A percentile compares a stretch with the other conserved stretches of the same genome.
Evolutionary conservation across 2,888 invertebrate species (phyloP).

Genomic region (Drosophila planitibia): DNA sequence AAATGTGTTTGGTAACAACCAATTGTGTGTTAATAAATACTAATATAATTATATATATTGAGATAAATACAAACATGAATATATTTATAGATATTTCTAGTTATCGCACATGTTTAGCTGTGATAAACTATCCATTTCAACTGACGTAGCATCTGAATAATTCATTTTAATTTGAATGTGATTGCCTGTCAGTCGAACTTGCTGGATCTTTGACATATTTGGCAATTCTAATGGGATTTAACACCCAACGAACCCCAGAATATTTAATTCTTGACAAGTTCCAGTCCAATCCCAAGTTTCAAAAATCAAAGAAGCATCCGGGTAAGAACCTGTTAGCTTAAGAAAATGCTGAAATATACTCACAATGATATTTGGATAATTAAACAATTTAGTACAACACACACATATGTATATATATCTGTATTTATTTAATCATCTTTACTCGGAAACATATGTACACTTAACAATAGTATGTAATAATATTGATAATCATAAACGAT

Average conservation of each 20-base stretch:
- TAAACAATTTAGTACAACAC: conserved; percentile 33
- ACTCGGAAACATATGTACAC: conserved; percentile 69
- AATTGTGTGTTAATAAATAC: not conserved
- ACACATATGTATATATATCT: conserved; percentile 35
- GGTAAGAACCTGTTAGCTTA: not conserved
- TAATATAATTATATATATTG: not conserved
- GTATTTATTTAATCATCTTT: conserved; percentile 55
- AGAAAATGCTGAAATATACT: not conserved
- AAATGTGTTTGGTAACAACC: too few relatives aligned
- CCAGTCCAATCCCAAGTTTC: not conserved
- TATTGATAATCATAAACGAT: conserved; percentile 62
- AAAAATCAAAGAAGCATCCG: not conserved
- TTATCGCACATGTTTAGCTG: not conserved
- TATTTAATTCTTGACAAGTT: not conserved
- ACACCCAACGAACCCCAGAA: not conserved
- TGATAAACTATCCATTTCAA: not conserved
- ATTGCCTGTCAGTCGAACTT: not conserved
- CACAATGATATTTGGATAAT: not conserved
- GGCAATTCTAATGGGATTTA: conserved; percentile 7
- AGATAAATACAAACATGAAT: not conserved
- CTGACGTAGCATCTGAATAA: not conserved
- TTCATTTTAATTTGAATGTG: not conserved
- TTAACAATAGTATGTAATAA: conserved; percentile 65
- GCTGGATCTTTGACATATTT: not conserved
- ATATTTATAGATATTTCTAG: not conserved